Evolutionary conservation across 1,140 invertebrate genomes (phyloP), one percentile per base, ranked within the genome.

Genomic region (Hylaeus volcanicus): DNA sequence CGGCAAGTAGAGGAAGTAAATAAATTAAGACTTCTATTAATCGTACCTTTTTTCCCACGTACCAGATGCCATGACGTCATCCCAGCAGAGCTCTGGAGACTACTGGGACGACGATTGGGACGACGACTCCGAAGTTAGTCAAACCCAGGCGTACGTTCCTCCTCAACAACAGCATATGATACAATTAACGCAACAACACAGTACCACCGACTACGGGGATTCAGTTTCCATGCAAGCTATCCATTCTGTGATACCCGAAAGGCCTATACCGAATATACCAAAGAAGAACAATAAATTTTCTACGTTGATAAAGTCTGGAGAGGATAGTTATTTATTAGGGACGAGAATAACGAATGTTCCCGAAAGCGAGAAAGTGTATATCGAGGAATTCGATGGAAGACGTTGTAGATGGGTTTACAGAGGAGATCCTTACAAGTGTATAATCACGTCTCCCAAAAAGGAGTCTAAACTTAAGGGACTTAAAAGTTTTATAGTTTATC

Each of bases 401-500:
- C 94, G 95, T 8, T 96, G 94, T 88, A 93, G 94, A 68, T 99
- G 98, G 98, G 93, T 95, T 69, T 94, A 95, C 3, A 95, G 95
- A 51, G 92, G 95, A 45, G 95, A 96, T 74, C 94, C 95, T 8
- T 99, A 98, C 89, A 95, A 94, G 26, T 98, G 98, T 81, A 94
- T 96, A 69, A 96, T 99, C 5, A 96, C 98, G 26, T 99, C 98
- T 71, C 98, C 98, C 1, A 99, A 99, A 90, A 99, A 99, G 89
- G 98, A 99, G 93, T 96, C 97, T 0, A 99, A 99, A 94, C 95
- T 99, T 81, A 99, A 99, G 91, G 98, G 99, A 41, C 95, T 99
- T 76, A 99, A 99, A 93, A 99, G 97, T 90, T 99, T 97, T 89
- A 99, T 99, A 87, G 98, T 98, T 73, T 99, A 99, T 94, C 97